phyloP scores from a whole-genome alignment of 2,797 vertebrate species.

The Chlorospingus flavigularis region DNA sequence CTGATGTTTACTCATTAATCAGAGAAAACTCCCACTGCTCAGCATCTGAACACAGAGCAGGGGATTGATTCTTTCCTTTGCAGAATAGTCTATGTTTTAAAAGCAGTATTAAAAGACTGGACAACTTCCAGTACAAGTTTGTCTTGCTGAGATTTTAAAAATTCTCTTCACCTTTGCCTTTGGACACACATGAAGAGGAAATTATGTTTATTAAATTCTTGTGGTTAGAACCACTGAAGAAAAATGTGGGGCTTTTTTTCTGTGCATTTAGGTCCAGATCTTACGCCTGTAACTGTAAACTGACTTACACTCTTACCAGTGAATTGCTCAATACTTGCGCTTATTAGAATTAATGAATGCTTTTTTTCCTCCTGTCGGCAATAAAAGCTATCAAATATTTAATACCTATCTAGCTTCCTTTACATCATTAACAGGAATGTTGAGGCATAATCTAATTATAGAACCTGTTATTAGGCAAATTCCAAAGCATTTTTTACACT shows the following conservation, averaged over 20 bases:
- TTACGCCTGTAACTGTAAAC: background rate
- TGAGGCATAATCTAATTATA: background rate
- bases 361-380: background rate
- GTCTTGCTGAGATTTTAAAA: background rate
- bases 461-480: constrained; percentile 1
- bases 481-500: background rate
- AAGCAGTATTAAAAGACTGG: background rate
- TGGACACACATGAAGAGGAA: constrained; percentile 30
- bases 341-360: background rate
- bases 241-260: background rate
- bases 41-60: background rate
- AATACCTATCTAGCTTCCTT: background rate
- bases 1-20: background rate
- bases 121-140: background rate
- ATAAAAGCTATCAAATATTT: constrained; percentile 12
- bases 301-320: background rate
- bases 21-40: background rate
- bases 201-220: constrained; percentile 4
- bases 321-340: background rate
- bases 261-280: background rate
- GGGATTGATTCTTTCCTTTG: background rate
- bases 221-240: background rate
- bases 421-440: constrained; percentile 7
- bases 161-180: constrained; percentile 22
- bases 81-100: background rate